Evolutionary conservation across 2,888 invertebrate genomes (phyloP), one percentile per base, ranked within the genome.

Genomic region (Ditylenchus weischeri): DNA sequence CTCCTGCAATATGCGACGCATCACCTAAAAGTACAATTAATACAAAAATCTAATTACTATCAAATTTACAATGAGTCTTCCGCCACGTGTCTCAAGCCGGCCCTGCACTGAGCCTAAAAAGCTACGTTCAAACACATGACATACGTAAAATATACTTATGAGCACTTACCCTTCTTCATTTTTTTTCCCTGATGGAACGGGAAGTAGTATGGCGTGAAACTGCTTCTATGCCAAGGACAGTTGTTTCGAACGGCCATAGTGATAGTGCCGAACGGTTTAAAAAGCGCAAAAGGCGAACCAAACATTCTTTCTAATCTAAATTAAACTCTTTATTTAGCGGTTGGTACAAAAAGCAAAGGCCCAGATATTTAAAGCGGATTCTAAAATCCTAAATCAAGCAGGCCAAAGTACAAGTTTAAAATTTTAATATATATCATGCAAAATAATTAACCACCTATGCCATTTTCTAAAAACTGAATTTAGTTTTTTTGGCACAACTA

Each of bases 171-270:
- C 38, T 38, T 38, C 38, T 38, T 38, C 38, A 78, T 66, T 66
- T 78, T 78, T 61, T 77, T 75, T 50, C 76, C 70, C 66, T 76
- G 65, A 65, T 77, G 74, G 71, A 75, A 77, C 21, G 78, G 78
- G 59, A 77, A 78, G 62, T 74, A 76, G 66, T 73, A 73, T 29
- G 78, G 77, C 4, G 76, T 74, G 71, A 77, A 78, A 61, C 73
- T 76, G 72, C 72, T 78, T 62, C 78, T 66, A 59, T 77, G 76
- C 78, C 78, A 78, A 11, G 78, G 78, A 58, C 77, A 77, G 64
- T 78, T 78, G 75, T 74, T 74, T 48, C 78, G 75, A 50, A 78
- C 71, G 11, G 75, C 59, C 38, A 13, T 58, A 8, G 19, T 36
- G 7, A 58, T 7, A n/a, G 35, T 6, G 21, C 59, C 38, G 19